Conservation (phyloP, 2,888 invertebrate species). For the Mythimna albipuncta region DNA sequence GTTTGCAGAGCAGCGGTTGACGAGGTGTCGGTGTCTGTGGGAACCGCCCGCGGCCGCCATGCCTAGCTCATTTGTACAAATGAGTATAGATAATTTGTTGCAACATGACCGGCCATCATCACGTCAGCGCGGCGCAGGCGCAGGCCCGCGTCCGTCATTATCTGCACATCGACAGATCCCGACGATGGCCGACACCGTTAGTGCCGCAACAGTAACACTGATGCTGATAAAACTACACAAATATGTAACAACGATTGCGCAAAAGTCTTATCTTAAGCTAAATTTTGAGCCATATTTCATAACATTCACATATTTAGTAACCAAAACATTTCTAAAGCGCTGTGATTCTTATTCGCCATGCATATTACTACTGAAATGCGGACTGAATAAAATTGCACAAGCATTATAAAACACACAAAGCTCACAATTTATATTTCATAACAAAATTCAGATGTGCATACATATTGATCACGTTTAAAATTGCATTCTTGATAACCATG, state of each 20-base stretch:
- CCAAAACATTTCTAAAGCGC: slow-evolving; percentile 55
- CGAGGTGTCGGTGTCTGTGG: slow-evolving; percentile 78
- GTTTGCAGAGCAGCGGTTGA: slow-evolving; percentile 71
- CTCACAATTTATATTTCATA: slow-evolving; percentile 39
- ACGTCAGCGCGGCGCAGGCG: slow-evolving; percentile 52
- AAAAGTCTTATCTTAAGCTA: slow-evolving; percentile 52
- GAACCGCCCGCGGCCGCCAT: slow-evolving; percentile 79
- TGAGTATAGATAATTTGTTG: slow-evolving; percentile 74
- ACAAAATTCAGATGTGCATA: slow-evolving; percentile 41
- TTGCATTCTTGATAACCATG: slow-evolving; percentile 57
- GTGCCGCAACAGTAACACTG: slow-evolving; percentile 34
- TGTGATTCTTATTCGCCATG: slow-evolving; percentile 60
- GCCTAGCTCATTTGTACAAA: slow-evolving; percentile 74
- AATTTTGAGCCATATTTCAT: slow-evolving; percentile 52
- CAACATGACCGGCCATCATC: slow-evolving; percentile 61
- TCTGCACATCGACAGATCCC: slow-evolving; percentile 52
- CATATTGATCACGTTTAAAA: slow-evolving; percentile 58
- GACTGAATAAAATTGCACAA: slow-evolving; percentile 56
- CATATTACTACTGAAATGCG: slow-evolving; percentile 60
- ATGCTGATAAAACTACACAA: slow-evolving; percentile 45
- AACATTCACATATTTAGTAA: slow-evolving; percentile 52
- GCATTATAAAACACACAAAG: slow-evolving; percentile 57
- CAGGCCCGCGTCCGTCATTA: slow-evolving; percentile 50
- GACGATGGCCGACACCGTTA: slow-evolving; percentile 51
- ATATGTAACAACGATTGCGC: slow-evolving; percentile 54